Base-by-base conservation (phyloP, 1,140 invertebrate species). In the Drosophila hydei region DNA sequence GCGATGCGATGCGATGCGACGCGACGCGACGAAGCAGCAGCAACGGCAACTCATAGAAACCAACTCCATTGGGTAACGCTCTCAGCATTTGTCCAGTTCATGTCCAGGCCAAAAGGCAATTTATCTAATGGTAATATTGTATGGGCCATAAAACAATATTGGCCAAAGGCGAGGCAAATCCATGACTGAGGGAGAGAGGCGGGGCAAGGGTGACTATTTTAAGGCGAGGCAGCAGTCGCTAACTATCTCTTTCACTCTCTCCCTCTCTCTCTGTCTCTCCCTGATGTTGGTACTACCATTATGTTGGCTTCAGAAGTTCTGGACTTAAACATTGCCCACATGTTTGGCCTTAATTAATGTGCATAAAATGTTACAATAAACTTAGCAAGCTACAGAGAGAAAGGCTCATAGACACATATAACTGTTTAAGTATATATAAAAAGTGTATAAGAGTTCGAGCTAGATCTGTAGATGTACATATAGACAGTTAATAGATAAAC, bases 101-200 rank as follows among this genome's bases (percentile, higher is more conserved):
- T 64, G 62, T 59, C 63, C 48, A 73, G 73, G 69, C 69, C 65
- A 69, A 81, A 84, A 87, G 77, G 83, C 83, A 87, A 87, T 87
- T 87, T 87, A 88, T 87, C 81, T 87, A 87, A 87, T 87, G 81
- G 81, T 87, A 87, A 87, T 87, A 87, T 87, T 87, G 81, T 87
- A 88, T 81, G 69, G 81, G 81, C 77, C 69, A 87, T 87, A 87
- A 87, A 87, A 87, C 83, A 87, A 87, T 87, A 87, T 87, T 87
- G 81, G 81, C 70, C 64, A 87, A 85, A 87, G 80, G 81, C 81
- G 77, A 77, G 74, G 70, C 72, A 36, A 18, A 52, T 8, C 51
- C 51, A 58, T 5, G 40, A 23, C 42, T 5, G 4, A 21, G 30
- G 0, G 51, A 11, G 19, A 19, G 12, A 4, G 18, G 6, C n/a